Conservation (phyloP, 1,140 invertebrate genomes). For the Plectrocnemia conspersa region DNA sequence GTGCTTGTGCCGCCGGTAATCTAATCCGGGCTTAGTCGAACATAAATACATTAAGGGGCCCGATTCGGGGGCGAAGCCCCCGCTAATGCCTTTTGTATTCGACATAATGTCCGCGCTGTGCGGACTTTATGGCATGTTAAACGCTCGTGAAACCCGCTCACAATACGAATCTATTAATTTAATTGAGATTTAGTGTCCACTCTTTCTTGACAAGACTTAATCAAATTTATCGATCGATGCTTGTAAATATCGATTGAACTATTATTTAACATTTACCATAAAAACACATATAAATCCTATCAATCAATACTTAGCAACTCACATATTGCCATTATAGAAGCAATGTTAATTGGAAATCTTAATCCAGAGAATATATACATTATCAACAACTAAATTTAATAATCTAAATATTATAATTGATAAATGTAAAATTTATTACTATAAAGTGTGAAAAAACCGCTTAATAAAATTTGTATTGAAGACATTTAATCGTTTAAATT, state of each 20-base stretch:
- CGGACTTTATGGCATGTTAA: slow-evolving; percentile 23
- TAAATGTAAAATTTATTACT: too few relatives aligned
- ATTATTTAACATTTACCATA: background rate
- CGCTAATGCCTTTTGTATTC: slow-evolving; percentile 23
- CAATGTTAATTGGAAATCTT: slow-evolving; percentile 8
- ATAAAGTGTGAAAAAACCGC: too few relatives aligned
- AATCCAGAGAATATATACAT: background rate
- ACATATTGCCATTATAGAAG: background rate
- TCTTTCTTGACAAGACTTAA: background rate
- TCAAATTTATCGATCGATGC: background rate
- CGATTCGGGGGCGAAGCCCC: slow-evolving; percentile 1
- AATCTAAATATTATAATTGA: too few relatives aligned
- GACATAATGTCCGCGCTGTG: slow-evolving; percentile 21
- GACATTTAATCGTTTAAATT: too few relatives aligned
- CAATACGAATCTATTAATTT: slow-evolving; percentile 25
- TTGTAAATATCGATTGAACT: background rate
- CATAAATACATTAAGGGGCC: slow-evolving; percentile 21
- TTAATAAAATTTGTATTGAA: too few relatives aligned
- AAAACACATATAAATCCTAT: background rate
- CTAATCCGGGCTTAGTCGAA: slow-evolving; percentile 22
- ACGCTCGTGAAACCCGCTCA: slow-evolving; percentile 20
- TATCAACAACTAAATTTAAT: too few relatives aligned
- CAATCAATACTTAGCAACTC: background rate
- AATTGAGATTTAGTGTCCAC: slow-evolving; percentile 20
- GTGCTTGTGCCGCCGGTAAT: too few relatives aligned